Conservation (phyloP, 1,140 invertebrate genomes). For the Metopolophium dirhodum region DNA sequence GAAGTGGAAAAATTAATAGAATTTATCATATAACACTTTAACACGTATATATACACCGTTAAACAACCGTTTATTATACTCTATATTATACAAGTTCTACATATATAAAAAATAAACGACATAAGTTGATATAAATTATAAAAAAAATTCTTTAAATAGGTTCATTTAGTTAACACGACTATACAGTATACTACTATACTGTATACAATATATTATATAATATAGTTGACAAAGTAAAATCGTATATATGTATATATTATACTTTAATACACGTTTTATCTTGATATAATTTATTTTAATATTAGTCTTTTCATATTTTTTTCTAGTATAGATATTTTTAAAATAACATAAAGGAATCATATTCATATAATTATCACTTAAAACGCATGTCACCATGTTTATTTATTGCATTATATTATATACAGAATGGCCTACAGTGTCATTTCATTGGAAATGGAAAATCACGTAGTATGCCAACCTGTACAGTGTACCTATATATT, state of each 20-base stretch:
- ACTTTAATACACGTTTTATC: background rate
- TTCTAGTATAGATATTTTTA: background rate
- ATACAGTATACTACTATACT: background rate
- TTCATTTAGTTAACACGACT: background rate
- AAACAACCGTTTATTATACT: background rate
- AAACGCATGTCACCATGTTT: background rate
- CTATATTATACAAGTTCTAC: background rate
- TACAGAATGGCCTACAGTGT: too few species aligned
- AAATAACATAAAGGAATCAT: background rate
- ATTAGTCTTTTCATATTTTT: background rate
- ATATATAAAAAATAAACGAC: background rate
- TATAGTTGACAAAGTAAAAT: background rate
- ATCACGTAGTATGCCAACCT: too few species aligned
- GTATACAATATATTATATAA: background rate
- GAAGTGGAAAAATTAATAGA: constrained; percentile 30
- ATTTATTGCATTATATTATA: too few species aligned
- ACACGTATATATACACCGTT: background rate
- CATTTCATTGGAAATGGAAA: too few species aligned
- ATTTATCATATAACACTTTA: constrained; percentile 29
- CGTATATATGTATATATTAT: background rate
- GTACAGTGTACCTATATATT: too few species aligned
- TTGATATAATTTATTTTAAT: constrained; percentile 27
- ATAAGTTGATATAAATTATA: constrained; percentile 23
- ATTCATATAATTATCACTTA: background rate
- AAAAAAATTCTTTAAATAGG: constrained; percentile 18